These are phyloP conservation scores for Sinocyclocheilus anophthalmus DNA, from an alignment of 2,113 vertebrate genomes.

Conservation along the genomic window DNA sequence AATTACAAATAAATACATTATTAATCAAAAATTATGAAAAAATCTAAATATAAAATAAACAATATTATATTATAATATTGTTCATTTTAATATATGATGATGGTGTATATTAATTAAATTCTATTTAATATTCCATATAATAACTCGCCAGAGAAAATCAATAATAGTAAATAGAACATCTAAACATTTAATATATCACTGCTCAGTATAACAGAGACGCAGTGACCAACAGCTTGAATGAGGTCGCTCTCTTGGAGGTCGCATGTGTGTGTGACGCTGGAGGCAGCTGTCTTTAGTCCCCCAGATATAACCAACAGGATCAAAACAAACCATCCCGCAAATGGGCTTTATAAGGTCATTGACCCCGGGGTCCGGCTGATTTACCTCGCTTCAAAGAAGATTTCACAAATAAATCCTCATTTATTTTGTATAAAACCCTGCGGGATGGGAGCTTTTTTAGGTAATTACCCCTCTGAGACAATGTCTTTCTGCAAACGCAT, in stretches of 20 bases:
- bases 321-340: constrained; percentile 45
- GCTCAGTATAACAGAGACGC: too few relatives aligned
- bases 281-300: constrained; percentile 45
- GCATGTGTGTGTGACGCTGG: background rate
- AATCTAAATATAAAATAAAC: too few relatives aligned
- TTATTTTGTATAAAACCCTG: constrained; percentile 8
- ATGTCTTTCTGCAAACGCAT: background rate
- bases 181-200: background rate
- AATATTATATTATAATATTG: too few relatives aligned
- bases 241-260: constrained; percentile 16
- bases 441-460: background rate
- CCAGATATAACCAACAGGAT: constrained; percentile 18
- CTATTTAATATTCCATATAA: too few relatives aligned
- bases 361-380: constrained; percentile 16
- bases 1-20: too few relatives aligned
- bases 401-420: constrained; percentile 24
- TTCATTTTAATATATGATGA: too few relatives aligned
- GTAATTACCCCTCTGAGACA: constrained; percentile 22
- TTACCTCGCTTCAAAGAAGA: background rate
- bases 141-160: background rate
- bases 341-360: constrained; percentile 32
- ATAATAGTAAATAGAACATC: background rate
- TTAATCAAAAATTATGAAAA: too few relatives aligned
- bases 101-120: too few relatives aligned
- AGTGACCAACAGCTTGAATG: background rate